phyloP scores from a whole-genome alignment of 2,888 invertebrate genomes.

The Drosophila maculinotata region DNA sequence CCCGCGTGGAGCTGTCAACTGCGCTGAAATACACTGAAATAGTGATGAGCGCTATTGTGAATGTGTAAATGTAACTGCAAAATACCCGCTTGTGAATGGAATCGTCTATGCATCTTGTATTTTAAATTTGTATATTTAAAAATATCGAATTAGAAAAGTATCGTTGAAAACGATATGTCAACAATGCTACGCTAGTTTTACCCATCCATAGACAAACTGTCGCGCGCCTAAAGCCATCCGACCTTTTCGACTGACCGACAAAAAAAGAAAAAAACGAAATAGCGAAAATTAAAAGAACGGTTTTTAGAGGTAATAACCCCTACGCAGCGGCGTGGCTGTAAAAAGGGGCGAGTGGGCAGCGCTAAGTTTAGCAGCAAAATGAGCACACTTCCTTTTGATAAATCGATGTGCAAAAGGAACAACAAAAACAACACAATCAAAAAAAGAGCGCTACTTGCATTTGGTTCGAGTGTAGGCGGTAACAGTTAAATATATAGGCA shows the following conservation, averaged over 20 bases:
- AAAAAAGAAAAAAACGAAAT: conserved; percentile 15
- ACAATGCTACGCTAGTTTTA: conserved; percentile 4
- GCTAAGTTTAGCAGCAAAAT: conserved; percentile 55
- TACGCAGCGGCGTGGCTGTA: conserved; percentile 12
- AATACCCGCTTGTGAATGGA: conserved; percentile 3
- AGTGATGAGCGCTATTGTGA: conserved; percentile 35
- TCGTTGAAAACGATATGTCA: conserved; percentile 1
- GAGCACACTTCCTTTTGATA: conserved; percentile 64
- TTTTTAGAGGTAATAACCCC: conserved; percentile 5
- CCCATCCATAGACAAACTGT: conserved; percentile 27
- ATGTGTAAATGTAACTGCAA: conserved; percentile 20
- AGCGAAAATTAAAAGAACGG: background rate
- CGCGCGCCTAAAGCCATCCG: conserved; percentile 24
- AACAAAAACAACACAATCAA: conserved; percentile 12
- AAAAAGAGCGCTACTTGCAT: conserved; percentile 37
- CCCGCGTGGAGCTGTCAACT: conserved; percentile 52
- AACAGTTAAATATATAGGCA: conserved; percentile 31
- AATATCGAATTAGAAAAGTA: background rate
- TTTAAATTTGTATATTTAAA: no score
- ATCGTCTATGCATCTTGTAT: background rate
- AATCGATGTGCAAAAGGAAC: conserved; percentile 68
- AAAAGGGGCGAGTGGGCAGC: conserved; percentile 29
- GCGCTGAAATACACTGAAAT: conserved; percentile 20
- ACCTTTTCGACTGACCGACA: conserved; percentile 8
- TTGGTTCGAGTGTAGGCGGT: conserved; percentile 49